phyloP scores from a whole-genome alignment of 2,888 invertebrate genomes.

The Eupithecia abbreviata region DNA sequence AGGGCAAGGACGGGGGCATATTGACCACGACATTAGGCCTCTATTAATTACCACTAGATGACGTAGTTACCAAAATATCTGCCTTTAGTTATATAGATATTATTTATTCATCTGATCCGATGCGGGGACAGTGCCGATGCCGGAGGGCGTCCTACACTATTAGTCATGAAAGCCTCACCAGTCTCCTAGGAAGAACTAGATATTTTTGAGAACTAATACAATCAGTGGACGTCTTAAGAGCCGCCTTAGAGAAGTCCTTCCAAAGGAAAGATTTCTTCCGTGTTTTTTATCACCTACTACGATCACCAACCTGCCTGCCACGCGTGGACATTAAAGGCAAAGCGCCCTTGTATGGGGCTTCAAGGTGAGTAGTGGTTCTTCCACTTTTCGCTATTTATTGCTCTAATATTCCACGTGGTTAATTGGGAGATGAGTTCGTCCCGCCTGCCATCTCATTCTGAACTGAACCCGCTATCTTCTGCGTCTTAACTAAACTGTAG shows the following conservation, averaged over 20 bases:
- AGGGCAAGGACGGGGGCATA: constrained; percentile 5
- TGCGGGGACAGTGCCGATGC: background rate
- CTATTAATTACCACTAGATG: background rate
- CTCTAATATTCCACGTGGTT: no score
- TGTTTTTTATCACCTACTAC: background rate
- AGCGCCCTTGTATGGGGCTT: background rate
- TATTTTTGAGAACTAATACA: background rate
- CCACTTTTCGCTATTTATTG: background rate
- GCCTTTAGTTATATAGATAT: background rate
- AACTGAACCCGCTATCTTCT: background rate
- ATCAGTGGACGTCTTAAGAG: background rate
- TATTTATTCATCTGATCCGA: background rate
- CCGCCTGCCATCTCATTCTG: background rate
- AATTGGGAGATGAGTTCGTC: background rate
- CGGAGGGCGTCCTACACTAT: no score
- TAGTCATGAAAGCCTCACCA: no score
- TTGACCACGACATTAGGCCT: constrained; percentile 2
- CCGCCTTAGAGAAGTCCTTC: background rate
- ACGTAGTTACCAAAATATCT: background rate
- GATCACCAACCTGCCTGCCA: background rate
- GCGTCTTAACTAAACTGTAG: background rate
- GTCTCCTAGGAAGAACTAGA: no score
- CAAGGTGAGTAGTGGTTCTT: background rate
- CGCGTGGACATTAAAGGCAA: background rate
- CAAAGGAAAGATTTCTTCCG: background rate